Evolutionary conservation across 92 coral and sea anemone species (phyloP), one percentile per base, ranked within the genome.

Genomic region (Meandrina meandrites): DNA sequence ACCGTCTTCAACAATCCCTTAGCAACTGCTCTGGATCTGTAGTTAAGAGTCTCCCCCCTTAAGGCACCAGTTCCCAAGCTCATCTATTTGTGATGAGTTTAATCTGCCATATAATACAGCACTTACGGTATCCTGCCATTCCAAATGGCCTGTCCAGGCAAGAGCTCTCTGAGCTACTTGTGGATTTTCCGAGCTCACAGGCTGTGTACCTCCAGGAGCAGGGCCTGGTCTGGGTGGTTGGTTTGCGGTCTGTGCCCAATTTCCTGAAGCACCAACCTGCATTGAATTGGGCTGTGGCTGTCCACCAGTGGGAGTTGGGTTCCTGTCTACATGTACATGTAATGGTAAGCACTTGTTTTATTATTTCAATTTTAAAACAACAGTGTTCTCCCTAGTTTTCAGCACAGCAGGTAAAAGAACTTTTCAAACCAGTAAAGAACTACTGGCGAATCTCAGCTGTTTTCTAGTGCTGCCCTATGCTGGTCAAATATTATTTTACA

Each of bases 41-140:
- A n/a, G n/a, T n/a, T n/a, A n/a, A n/a, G n/a, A n/a, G n/a, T n/a
- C n/a, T n/a, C n/a, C n/a, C n/a, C n/a, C n/a, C n/a, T n/a, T n/a
- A n/a, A n/a, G n/a, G n/a, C n/a, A n/a, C n/a, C n/a, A n/a, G n/a
- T n/a, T n/a, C n/a, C n/a, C n/a, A n/a, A n/a, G n/a, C n/a, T n/a
- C n/a, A n/a, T n/a, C n/a, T n/a, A n/a, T n/a, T n/a, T n/a, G n/a
- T n/a, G n/a, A n/a, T n/a, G n/a, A n/a, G n/a, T n/a, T n/a, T n/a
- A n/a, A n/a, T n/a, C n/a, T n/a, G n/a, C n/a, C n/a, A n/a, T n/a
- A n/a, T n/a, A n/a, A n/a, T n/a, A 40, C 45, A 40, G 27, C 5
- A 57, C 95, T 90, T 86, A 96, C 98, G 68, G 96, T 88, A 75
- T 96, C 98, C 69, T 89, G 92, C 98, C 98, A 96, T 84, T 96